Conservation (phyloP, 2,797 vertebrate genomes). For the Aplochiton taeniatus region DNA sequence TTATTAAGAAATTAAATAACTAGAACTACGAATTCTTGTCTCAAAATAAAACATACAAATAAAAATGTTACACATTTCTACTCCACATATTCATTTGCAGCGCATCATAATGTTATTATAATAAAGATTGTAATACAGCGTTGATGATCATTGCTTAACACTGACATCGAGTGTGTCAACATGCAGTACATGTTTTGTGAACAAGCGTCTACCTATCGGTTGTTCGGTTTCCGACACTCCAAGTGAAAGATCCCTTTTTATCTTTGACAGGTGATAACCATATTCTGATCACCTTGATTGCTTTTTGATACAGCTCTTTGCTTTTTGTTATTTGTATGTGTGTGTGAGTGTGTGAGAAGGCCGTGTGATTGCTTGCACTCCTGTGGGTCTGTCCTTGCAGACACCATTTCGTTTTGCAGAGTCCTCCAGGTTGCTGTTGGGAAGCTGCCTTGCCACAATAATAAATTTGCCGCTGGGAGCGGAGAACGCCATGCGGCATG, state of each 20-base stretch:
- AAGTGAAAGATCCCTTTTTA: conserved; percentile 64
- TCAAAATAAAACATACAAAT: no score
- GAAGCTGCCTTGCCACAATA: conserved; percentile 77
- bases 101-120: no score
- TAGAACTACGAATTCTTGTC: no score
- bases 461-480: conserved; percentile 79
- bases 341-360: conserved; percentile 11
- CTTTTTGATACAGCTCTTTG: conserved; percentile 63
- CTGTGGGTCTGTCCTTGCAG: conserved; percentile 52
- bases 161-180: no score
- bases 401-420: conserved; percentile 75
- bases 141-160: no score
- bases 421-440: conserved; percentile 75
- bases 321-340: neutral
- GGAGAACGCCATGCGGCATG: conserved; percentile 76
- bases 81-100: no score
- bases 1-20: no score
- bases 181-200: no score
- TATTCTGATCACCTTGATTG: conserved; percentile 73
- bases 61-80: no score
- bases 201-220: conserved; percentile 4
- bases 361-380: conserved; percentile 26
- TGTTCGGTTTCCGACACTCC: conserved; percentile 57
- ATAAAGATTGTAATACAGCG: no score
- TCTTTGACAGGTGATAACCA: conserved; percentile 62